phyloP scores from a whole-genome alignment of 2,113 vertebrate species.

The Centropus bengalensis region DNA sequence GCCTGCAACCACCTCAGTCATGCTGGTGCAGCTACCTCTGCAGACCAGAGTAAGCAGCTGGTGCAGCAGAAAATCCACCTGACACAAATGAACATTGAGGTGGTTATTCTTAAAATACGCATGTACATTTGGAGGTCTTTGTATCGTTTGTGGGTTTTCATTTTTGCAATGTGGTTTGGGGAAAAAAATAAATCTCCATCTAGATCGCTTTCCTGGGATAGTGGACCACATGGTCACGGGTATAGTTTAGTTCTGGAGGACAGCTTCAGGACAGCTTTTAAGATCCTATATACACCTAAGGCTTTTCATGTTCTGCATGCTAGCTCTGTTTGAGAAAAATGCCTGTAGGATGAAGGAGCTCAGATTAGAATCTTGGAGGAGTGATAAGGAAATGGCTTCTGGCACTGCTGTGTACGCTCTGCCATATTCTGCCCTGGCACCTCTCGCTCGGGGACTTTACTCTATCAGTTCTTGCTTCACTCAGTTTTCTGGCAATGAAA shows the following conservation, averaged over 20 bases:
- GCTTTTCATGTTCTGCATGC: background rate
- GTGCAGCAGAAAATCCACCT: background rate
- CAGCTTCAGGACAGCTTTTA: background rate
- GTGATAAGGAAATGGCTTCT: background rate
- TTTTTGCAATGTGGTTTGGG: background rate
- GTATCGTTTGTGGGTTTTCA: background rate
- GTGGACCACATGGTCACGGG: accelerated
- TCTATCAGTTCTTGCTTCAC: background rate
- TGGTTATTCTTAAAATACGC: background rate
- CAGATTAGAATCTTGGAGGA: background rate
- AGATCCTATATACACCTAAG: background rate
- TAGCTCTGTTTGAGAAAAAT: background rate
- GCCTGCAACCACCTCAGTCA: background rate
- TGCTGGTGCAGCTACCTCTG: background rate
- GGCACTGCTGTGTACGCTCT: background rate
- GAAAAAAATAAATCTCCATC: background rate
- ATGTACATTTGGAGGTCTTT: background rate
- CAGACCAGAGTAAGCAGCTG: background rate
- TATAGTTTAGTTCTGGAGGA: background rate
- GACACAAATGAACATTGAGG: background rate
- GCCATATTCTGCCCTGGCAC: background rate
- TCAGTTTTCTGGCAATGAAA: background rate
- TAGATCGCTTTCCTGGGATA: background rate
- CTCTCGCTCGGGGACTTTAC: background rate
- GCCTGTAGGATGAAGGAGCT: accelerated